Evolutionary conservation across 2,113 vertebrate genomes (phyloP).

Genomic region (Lipophrys pholis): DNA sequence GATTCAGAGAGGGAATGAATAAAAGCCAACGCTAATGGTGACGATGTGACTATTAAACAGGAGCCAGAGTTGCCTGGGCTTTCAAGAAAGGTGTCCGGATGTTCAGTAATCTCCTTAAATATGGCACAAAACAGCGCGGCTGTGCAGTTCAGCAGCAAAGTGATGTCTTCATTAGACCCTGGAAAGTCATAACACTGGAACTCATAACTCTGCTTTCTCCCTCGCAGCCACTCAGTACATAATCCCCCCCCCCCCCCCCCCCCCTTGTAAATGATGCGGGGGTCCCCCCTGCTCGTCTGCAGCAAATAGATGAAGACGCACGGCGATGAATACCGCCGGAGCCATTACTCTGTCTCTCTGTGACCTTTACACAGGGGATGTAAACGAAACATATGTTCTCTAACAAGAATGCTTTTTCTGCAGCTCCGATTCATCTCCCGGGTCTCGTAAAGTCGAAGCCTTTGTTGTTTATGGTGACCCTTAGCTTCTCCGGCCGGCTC

Average conservation of each 20-base stretch:
- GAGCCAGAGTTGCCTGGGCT: conserved; percentile 22
- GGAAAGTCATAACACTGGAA: conserved; percentile 65
- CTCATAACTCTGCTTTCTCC: conserved; percentile 64
- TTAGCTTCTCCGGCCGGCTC: conserved; percentile 52
- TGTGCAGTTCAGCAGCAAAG: conserved; percentile 54
- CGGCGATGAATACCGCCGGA: conserved; percentile 55
- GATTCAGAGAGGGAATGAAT: conserved; percentile 33
- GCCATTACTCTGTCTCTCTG: conserved; percentile 72
- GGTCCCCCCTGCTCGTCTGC: conserved; percentile 56
- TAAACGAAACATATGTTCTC: conserved; percentile 67
- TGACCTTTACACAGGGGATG: conserved; percentile 77
- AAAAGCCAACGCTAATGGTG: conserved; percentile 40
- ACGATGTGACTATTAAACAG: conserved; percentile 46
- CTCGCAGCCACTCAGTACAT: conserved; percentile 64
- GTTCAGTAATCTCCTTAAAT: conserved; percentile 57
- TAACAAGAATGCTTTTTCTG: conserved; percentile 70
- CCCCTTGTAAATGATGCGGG: conserved; percentile 67
- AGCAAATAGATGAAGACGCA: conserved; percentile 59
- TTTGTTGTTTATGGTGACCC: conserved; percentile 75
- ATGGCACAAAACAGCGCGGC: conserved; percentile 52
- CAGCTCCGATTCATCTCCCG: conserved; percentile 64
- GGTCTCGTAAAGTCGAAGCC: conserved; percentile 65
- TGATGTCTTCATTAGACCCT: conserved; percentile 75
- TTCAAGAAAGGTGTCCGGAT: conserved; percentile 49
- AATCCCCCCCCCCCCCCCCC: conserved; percentile 55